These are phyloP conservation scores for Lophura nycthemera DNA, from an alignment of 2,113 vertebrate genomes.

Conservation along the genomic window DNA sequence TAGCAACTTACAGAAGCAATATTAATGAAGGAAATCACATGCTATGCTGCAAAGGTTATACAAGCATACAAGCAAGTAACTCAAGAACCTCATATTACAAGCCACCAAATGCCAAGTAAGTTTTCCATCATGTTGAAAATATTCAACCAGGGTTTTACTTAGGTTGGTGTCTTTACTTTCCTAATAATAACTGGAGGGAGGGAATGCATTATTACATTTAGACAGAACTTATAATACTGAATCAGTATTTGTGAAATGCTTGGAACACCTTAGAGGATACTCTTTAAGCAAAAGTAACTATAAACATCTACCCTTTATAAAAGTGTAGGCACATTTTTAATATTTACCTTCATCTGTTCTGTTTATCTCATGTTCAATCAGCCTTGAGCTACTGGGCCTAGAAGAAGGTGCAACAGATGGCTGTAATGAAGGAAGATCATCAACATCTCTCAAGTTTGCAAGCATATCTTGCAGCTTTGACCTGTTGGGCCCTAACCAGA, in stretches of 20 bases:
- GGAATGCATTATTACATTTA: background rate
- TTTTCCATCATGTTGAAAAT: background rate
- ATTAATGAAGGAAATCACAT: background rate
- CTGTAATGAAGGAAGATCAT: conserved; percentile 94
- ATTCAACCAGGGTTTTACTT: background rate
- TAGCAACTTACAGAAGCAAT: background rate
- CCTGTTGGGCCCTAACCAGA: conserved; percentile 90
- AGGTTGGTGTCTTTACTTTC: background rate
- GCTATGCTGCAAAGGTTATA: background rate
- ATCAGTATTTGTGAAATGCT: background rate
- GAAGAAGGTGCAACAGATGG: conserved; percentile 89
- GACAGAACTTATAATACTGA: background rate
- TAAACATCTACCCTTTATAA: background rate
- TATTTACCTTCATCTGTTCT: conserved; percentile 91
- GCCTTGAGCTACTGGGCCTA: conserved; percentile 87
- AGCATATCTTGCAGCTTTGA: conserved; percentile 99
- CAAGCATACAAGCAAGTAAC: background rate
- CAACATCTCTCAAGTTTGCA: conserved; percentile 95
- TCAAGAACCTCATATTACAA: background rate
- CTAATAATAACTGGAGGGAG: background rate
- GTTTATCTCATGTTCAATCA: conserved; percentile 90
- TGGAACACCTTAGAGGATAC: background rate
- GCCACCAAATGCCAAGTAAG: background rate
- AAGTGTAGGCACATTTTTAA: background rate
- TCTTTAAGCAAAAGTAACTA: background rate